Conservation (phyloP, 2,888 invertebrate species). For the Cylloceria caligata region DNA sequence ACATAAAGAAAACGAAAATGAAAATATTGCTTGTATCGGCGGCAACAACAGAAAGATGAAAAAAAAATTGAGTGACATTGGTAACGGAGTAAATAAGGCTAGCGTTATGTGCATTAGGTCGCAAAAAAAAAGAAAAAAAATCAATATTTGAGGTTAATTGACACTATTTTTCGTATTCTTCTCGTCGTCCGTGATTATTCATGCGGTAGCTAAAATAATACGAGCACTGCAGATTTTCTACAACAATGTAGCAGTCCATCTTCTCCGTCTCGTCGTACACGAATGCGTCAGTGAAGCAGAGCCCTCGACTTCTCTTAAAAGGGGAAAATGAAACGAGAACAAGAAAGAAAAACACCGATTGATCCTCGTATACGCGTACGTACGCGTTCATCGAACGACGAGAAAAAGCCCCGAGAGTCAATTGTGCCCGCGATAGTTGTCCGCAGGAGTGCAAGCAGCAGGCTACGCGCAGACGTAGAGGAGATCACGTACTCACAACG, state of each 20-base stretch:
- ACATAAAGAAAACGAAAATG: no score
- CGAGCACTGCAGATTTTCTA: conserved; percentile 20
- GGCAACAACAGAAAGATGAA: no score
- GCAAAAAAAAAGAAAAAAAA: no score
- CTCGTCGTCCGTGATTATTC: conserved; percentile 19
- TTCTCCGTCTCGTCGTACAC: conserved; percentile 27
- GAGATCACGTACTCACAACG: conserved; percentile 48
- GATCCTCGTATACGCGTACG: conserved; percentile 57
- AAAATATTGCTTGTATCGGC: no score
- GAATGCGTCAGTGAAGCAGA: conserved; percentile 15
- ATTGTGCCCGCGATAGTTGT: conserved; percentile 59
- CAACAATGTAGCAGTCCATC: conserved; percentile 28
- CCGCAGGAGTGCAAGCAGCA: conserved; percentile 46
- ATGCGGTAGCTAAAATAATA: not conserved
- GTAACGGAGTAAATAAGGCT: no score
- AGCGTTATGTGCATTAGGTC: no score
- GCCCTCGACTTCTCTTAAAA: not conserved
- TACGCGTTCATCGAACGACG: conserved; percentile 61
- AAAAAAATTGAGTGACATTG: no score
- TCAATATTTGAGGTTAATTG: no score
- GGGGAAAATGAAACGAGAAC: conserved; percentile 49
- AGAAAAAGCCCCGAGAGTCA: conserved; percentile 68
- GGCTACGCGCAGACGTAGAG: conserved; percentile 43
- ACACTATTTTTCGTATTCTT: no score
- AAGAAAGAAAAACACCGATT: conserved; percentile 54